Evolutionary conservation across 2,113 vertebrate genomes (phyloP).

Genomic region (Lophotis ruficrista): DNA sequence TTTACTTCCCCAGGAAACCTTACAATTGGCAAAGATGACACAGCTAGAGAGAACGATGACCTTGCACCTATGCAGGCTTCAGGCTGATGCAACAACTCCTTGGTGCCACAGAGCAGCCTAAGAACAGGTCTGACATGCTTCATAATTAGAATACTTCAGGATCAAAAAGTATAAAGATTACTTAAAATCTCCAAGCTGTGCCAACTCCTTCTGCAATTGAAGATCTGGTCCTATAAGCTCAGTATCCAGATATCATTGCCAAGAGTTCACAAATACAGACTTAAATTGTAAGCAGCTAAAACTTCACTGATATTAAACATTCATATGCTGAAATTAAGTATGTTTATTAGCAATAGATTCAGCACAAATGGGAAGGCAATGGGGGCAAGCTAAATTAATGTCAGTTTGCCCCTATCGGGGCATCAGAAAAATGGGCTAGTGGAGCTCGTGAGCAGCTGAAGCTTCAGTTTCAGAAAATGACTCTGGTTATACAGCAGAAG

Average conservation of each 20-base stretch:
- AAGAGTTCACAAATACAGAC: not conserved
- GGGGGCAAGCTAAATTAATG: not conserved
- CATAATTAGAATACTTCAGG: conserved; percentile 23
- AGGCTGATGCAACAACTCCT: conserved; percentile 30
- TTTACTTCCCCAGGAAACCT: not conserved
- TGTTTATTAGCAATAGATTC: not conserved
- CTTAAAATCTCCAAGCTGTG: conserved; percentile 23
- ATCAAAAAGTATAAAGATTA: conserved; percentile 29
- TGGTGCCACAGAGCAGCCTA: not conserved
- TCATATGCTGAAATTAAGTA: not conserved
- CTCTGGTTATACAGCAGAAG: not conserved
- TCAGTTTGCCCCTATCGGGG: not conserved
- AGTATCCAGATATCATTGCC: not conserved
- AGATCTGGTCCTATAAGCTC: not conserved
- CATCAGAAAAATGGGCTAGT: not conserved
- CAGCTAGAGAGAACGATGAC: not conserved
- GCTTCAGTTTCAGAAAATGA: not conserved
- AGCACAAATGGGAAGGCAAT: not conserved
- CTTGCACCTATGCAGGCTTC: not conserved
- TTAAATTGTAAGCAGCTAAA: not conserved
- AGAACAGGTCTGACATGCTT: conserved; percentile 49
- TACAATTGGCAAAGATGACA: not conserved
- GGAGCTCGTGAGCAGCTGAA: not conserved
- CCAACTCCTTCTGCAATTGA: not conserved
- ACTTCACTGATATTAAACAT: not conserved